phyloP scores from a whole-genome alignment of 1,140 invertebrate species.

The Drosophila sproati region DNA sequence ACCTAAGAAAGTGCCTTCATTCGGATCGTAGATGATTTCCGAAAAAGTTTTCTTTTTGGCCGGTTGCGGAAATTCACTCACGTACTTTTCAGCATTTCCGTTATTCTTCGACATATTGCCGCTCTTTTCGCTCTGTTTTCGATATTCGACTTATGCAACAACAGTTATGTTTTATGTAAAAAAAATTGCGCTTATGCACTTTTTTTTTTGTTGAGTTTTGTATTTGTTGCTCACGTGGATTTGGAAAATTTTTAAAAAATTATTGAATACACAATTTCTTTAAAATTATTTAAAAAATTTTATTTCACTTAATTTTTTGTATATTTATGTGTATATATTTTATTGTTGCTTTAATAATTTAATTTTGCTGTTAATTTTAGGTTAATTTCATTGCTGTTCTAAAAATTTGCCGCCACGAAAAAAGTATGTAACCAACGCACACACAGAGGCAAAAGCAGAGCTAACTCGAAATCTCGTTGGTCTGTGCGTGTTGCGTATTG shows the following conservation, averaged over 20 bases:
- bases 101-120: slow-evolving; percentile 79
- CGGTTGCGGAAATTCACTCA: slow-evolving; percentile 86
- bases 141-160: slow-evolving; percentile 18
- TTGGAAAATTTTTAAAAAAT: slow-evolving; percentile 27
- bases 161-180: slow-evolving; percentile 18
- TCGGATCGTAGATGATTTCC: slow-evolving; percentile 88
- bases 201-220: slow-evolving; percentile 20
- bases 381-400: slow-evolving; percentile 19
- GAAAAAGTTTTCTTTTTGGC: slow-evolving; percentile 86
- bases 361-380: slow-evolving; percentile 11
- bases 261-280: slow-evolving; percentile 8
- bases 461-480: slow-evolving; percentile 9
- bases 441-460: slow-evolving; percentile 36
- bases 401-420: slow-evolving; percentile 13
- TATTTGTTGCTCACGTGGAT: slow-evolving; percentile 58
- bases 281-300: slow-evolving; percentile 3
- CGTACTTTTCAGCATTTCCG: slow-evolving; percentile 72
- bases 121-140: slow-evolving; percentile 28
- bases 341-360: background rate
- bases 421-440: slow-evolving; percentile 36
- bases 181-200: slow-evolving; percentile 20
- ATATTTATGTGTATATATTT: background rate
- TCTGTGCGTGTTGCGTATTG: slow-evolving; percentile 54
- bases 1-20: slow-evolving; percentile 88
- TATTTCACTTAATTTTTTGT: slow-evolving; percentile 3